Conservation (phyloP, 2,888 invertebrate species). For the Coecobrya sp. region DNA sequence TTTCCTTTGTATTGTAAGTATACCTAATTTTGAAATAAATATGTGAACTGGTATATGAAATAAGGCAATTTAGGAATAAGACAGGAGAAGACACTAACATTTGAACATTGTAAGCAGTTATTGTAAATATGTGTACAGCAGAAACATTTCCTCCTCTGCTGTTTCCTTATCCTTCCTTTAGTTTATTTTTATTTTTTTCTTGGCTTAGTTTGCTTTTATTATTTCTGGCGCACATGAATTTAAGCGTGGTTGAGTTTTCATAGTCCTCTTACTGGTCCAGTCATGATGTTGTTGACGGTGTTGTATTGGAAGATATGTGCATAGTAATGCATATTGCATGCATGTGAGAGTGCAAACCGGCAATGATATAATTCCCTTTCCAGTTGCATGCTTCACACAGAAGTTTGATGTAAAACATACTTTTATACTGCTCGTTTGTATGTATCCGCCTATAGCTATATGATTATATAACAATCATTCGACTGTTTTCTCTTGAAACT, state of each 20-base stretch:
- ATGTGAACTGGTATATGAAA: neutral
- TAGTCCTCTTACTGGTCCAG: slow-evolving; percentile 11
- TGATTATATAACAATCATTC: slow-evolving; percentile 22
- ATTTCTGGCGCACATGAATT: slow-evolving; percentile 17
- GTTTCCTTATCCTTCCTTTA: slow-evolving; percentile 60
- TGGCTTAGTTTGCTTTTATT: slow-evolving; percentile 59
- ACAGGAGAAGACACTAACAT: neutral
- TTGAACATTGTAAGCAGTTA: neutral
- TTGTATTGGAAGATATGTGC: neutral
- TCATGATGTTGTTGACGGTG: neutral
- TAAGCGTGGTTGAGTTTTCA: slow-evolving; percentile 63
- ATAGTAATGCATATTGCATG: neutral
- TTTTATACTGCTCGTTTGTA: neutral
- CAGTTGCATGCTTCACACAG: neutral
- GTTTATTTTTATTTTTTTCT: slow-evolving; percentile 50
- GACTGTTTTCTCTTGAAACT: slow-evolving; percentile 33
- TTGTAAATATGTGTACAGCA: slow-evolving; percentile 16
- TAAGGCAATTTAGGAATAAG: neutral
- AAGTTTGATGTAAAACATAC: neutral
- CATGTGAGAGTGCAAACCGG: neutral
- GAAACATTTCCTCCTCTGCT: slow-evolving; percentile 59
- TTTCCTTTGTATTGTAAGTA: too few relatives aligned
- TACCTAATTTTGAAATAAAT: too few relatives aligned
- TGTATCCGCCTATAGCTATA: neutral
- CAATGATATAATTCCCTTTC: neutral